These are phyloP conservation scores for Megaleporinus macrocephalus DNA, from an alignment of 2,113 vertebrate species.

Conservation along the genomic window DNA sequence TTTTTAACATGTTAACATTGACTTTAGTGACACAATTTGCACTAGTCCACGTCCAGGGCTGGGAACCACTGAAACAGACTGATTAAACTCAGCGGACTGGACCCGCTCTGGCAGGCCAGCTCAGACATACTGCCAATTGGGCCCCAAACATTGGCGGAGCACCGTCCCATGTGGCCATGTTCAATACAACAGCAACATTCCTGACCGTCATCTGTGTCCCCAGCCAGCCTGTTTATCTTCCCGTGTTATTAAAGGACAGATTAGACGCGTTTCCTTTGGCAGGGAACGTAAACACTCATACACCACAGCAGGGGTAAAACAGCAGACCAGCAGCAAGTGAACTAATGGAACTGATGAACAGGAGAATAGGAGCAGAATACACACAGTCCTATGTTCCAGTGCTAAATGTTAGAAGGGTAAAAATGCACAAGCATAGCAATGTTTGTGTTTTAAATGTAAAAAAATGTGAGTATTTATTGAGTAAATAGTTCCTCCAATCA, in stretches of 20 bases:
- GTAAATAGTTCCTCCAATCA: too few species aligned
- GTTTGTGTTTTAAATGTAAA: too few species aligned
- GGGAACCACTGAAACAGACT: background rate
- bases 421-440: background rate
- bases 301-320: background rate
- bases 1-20: too few species aligned
- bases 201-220: slow-evolving; percentile 7
- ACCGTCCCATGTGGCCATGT: slow-evolving; percentile 3
- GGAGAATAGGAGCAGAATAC: background rate
- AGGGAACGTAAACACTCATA: slow-evolving; percentile 24
- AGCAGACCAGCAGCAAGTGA: background rate
- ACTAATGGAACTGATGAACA: background rate
- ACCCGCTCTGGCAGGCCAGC: background rate
- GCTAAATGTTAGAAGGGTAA: background rate
- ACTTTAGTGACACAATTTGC: too few species aligned
- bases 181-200: background rate
- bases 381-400: background rate
- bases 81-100: background rate
- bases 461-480: too few species aligned
- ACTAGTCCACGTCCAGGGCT: background rate
- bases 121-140: background rate
- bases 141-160: background rate
- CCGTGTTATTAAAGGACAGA: slow-evolving; percentile 32
- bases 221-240: slow-evolving; percentile 31
- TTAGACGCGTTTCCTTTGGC: slow-evolving; percentile 28